phyloP scores from a whole-genome alignment of 1,140 invertebrate genomes.

The Drosophila lowei region DNA sequence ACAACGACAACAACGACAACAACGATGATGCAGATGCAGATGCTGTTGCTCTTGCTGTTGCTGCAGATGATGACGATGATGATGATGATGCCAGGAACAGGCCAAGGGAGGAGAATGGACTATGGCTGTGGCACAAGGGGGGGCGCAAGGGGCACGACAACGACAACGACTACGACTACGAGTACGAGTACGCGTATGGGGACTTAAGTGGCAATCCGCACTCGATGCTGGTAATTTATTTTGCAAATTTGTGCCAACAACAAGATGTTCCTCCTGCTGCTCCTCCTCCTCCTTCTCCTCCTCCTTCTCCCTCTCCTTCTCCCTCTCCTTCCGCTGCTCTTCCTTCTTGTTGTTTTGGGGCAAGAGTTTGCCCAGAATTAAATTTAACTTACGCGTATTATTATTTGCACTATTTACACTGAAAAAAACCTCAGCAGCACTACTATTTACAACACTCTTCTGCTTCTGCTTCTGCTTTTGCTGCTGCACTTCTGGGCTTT shows the following conservation, averaged over 20 bases:
- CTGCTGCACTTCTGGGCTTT: conserved; percentile 22
- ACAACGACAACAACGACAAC: conserved; percentile 28
- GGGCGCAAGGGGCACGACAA: conserved; percentile 1
- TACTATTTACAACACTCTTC: conserved; percentile 55
- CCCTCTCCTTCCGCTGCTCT: conserved; percentile 13
- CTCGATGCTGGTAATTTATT: conserved; percentile 76
- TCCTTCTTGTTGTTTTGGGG: neutral
- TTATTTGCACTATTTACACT: conserved; percentile 82
- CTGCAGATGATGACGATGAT: conserved; percentile 5
- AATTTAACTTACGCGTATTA: conserved; percentile 70
- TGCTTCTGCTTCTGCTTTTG: neutral
- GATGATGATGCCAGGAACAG: conserved; percentile 11
- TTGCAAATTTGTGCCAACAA: conserved; percentile 73
- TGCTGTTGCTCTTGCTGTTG: conserved; percentile 4
- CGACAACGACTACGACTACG: conserved; percentile 9
- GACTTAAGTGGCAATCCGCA: conserved; percentile 61
- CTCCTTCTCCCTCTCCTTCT: conserved; percentile 19
- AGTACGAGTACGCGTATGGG: conserved; percentile 3
- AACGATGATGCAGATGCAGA: conserved; percentile 13
- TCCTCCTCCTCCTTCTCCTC: conserved; percentile 17
- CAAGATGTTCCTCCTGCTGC: conserved; percentile 19
- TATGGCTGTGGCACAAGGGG: too few relatives aligned
- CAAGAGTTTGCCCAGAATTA: conserved; percentile 65
- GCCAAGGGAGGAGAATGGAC: too few relatives aligned
- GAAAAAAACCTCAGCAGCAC: conserved; percentile 52